Conservation (phyloP, 1,140 invertebrate species). For the Sweltsa coloradensis region DNA sequence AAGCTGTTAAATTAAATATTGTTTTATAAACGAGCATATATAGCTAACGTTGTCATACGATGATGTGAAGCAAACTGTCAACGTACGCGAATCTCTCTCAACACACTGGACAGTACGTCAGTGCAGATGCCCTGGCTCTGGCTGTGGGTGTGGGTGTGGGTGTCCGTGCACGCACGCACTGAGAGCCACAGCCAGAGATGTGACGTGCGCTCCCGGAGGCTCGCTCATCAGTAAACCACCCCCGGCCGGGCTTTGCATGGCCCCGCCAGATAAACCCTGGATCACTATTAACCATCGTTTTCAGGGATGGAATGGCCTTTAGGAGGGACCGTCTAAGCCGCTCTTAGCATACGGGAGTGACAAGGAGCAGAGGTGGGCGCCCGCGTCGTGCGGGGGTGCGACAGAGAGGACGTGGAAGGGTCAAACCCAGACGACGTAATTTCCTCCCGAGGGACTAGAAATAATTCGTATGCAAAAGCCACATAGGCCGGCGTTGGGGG, state of each 20-base stretch:
- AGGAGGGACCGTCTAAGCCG: neutral
- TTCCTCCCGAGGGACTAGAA: slow-evolving; percentile 7
- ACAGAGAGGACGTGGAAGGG: slow-evolving; percentile 5
- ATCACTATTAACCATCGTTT: slow-evolving; percentile 13
- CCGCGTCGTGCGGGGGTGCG: neutral
- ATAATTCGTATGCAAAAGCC: slow-evolving; percentile 11
- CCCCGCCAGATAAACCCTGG: slow-evolving; percentile 13
- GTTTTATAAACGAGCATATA: too few relatives aligned
- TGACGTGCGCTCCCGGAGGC: neutral
- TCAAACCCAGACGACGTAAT: slow-evolving; percentile 11
- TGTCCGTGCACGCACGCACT: too few relatives aligned
- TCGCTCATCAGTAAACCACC: too few relatives aligned
- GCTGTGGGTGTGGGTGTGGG: too few relatives aligned
- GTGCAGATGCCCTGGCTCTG: too few relatives aligned
- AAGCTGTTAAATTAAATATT: too few relatives aligned
- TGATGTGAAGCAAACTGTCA: too few relatives aligned
- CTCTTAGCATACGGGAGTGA: slow-evolving; percentile 3
- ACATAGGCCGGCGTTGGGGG: too few relatives aligned
- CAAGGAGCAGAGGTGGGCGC: neutral
- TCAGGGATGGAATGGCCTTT: slow-evolving; percentile 13
- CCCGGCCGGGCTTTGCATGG: too few relatives aligned
- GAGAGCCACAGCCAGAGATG: neutral
- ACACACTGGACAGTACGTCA: too few relatives aligned
- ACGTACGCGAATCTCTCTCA: too few relatives aligned
- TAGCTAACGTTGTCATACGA: too few relatives aligned